phyloP scores from a whole-genome alignment of 2,797 vertebrate genomes.

The Chelon labrosus region DNA sequence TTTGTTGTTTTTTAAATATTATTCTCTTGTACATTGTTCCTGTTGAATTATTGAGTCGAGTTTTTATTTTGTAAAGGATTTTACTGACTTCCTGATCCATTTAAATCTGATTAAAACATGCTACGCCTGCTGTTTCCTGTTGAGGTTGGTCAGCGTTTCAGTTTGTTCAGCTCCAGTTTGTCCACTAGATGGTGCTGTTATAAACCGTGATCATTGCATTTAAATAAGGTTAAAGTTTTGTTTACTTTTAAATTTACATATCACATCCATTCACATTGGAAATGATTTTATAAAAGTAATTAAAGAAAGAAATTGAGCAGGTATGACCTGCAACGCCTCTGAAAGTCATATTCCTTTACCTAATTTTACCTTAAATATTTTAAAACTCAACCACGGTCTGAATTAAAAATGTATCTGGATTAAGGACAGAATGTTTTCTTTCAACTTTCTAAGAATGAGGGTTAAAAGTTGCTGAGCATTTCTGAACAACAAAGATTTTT shows the following conservation, averaged over 20 bases:
- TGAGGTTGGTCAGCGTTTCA: not conserved
- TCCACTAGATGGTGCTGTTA: constrained; percentile 17
- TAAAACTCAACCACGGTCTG: no score
- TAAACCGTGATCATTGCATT: not conserved
- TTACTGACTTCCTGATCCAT: not conserved
- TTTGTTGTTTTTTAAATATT: constrained; percentile 10
- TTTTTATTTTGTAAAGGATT: constrained; percentile 46
- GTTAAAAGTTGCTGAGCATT: not conserved
- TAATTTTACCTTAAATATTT: no score
- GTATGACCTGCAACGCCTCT: no score
- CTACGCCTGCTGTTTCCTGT: not conserved
- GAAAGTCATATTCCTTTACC: no score
- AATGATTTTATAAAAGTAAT: no score
- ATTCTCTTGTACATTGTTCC: constrained; percentile 18
- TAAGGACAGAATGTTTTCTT: constrained; percentile 46
- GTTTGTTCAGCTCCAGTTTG: not conserved
- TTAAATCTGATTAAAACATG: constrained; percentile 54
- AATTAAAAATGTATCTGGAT: no score
- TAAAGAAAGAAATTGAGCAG: no score
- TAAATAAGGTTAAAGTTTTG: no score
- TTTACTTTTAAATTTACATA: no score
- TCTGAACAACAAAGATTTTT: not conserved
- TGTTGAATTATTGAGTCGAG: constrained; percentile 8
- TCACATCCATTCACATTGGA: no score
- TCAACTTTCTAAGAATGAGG: not conserved